Evolutionary conservation across 2,113 vertebrate species (phyloP), one percentile per base, ranked within the genome.

Genomic region (Pseudorectes ferrugineus): DNA sequence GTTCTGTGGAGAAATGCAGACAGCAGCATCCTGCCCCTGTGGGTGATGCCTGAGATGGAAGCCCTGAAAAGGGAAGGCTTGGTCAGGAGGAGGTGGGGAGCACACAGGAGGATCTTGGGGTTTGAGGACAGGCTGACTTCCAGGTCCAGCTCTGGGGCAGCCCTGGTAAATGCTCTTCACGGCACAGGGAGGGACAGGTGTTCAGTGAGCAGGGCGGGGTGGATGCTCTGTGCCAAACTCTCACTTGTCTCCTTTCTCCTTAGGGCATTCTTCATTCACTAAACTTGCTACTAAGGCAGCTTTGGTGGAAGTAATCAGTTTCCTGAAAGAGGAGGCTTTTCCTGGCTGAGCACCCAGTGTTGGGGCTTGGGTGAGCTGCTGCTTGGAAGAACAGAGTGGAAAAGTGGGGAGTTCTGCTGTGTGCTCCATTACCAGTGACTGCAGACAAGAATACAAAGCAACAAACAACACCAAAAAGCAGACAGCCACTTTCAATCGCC

Each of bases 191-290:
- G 73, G 85, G 93, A 89, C 77, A 45, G 57, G 61, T 87, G 73
- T 65, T 93, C 83, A 48, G 36, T 24, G 62, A 85, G 57, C 48
- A 61, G 93, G 91, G 77, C 0, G 49, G 70, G 52, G 89, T 86
- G 61, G 80, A 33, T 40, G 57, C 26, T 78, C 49, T 5, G 9
- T 42, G 59, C 84, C 93, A 92, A 91, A 75, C 93, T 96, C 62
- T 94, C 33, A 0, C 86, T 95, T 75, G 57, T 89, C 65, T 93
- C 36, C 36, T 78, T 89, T 96, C 61, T 92, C 89, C 86, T 89
- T 48, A 62, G 65, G 80, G 86, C 79, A 52, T 89, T 88, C 33
- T 89, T 89, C n/a, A 45, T 91, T 82, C 76, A 78, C 89, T 63
- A 74, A 86, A 65, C 68, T 94, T 84, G 48, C 84, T 68, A 71